A percentile compares a stretch with the other conserved stretches of the same genome.
Evolutionary conservation across 35 echinoderm and acorn worm species (phyloP).

Genomic region (Chiridota heheva): DNA sequence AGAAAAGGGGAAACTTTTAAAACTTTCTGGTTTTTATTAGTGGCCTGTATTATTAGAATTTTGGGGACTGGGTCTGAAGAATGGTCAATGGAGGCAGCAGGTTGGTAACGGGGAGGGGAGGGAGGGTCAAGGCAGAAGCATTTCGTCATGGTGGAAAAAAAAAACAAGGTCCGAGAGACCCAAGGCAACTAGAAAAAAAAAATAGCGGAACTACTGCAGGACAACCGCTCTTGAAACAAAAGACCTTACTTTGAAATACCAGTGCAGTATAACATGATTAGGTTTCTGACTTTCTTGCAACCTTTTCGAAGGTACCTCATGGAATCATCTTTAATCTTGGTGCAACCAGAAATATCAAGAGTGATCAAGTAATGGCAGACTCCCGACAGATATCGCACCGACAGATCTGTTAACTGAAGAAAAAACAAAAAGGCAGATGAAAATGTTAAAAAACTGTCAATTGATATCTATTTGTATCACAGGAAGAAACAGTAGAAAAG

Average conservation of each 20-base stretch:
- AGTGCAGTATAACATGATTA: constrained; percentile 90
- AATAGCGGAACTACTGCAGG: not conserved
- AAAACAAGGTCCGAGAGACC: not conserved
- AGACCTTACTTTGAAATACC: constrained; percentile 81
- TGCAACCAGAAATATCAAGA: constrained; percentile 88
- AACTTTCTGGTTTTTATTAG: no score
- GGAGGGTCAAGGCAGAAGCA: not conserved
- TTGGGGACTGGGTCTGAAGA: no score
- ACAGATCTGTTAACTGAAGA: constrained; percentile 85
- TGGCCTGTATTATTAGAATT: no score
- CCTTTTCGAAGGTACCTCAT: constrained; percentile 93
- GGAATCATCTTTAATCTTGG: constrained; percentile 82
- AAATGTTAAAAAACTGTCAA: not conserved
- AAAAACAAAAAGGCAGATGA: not conserved
- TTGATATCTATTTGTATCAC: not conserved
- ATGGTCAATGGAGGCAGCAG: no score
- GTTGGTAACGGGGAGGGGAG: no score
- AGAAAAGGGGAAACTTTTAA: no score
- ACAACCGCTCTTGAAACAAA: not conserved
- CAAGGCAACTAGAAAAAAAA: not conserved
- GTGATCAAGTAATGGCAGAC: constrained; percentile 87
- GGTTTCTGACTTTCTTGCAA: constrained; percentile 65
- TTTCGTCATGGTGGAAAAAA: not conserved
- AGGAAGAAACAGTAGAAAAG: no score
- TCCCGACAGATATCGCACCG: constrained; percentile 87